Evolutionary conservation across 1,140 invertebrate species (phyloP), one percentile per base, ranked within the genome.

Genomic region (Arion vulgaris): DNA sequence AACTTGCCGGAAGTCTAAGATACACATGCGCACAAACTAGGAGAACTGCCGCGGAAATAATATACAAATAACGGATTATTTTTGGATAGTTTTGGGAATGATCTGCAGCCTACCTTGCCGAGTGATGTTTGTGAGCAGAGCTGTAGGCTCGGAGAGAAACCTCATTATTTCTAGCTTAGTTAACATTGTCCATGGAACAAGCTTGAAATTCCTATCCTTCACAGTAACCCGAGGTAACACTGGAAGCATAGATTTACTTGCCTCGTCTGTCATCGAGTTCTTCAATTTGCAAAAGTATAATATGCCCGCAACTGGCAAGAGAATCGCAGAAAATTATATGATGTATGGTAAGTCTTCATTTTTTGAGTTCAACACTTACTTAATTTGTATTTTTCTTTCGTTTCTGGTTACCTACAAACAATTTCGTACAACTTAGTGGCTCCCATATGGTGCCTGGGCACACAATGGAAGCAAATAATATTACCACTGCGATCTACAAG

Each of bases 1-100:
- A 41, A 72, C 71, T n/a, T 45, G 71, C 36, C 71, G 36, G 36
- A 72, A 72, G 71, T 72, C 71, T 41, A 23, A 5, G 28, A n/a
- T 17, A 72, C n/a, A 45, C 71, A 72, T 72, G 17, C 71, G 36
- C 71, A 39, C 71, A 5, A 7, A 72, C 39, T 19, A 72, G 36
- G 4, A 32, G 34, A 45, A 41, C 71, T 23, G 1, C 2, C 36
- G 13, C 36, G 15, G 71, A 38, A 72, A 45, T 15, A 45, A 19
- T 45, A 45, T 45, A n/a, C 71, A 41, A 38, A 72, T 72, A 72
- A 41, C 36, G 26, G 26, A 72, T 26, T 72, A 39, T 1, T 72
- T 72, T 72, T 39, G 1, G 4, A 23, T 1, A 9, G 71, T 4
- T 1, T n/a, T 23, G 28, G 11, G n/a, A 32, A 38, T 45, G 71